Base-by-base conservation (phyloP, 2,797 vertebrate species). In the Microctenopoma stevenorrisi region DNA sequence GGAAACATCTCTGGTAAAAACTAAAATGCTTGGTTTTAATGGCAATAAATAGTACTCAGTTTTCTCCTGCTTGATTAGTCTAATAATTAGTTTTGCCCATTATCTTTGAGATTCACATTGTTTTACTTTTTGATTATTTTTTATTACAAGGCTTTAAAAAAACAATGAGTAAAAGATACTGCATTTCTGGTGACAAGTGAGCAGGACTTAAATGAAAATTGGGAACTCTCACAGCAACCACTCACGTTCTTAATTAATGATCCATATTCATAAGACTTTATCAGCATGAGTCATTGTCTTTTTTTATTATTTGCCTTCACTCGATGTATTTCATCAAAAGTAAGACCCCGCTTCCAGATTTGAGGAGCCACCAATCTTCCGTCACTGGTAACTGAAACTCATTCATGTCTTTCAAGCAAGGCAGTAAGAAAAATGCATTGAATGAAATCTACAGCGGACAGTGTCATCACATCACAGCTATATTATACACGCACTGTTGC, bases 321-420 rank as follows among this genome's bases (percentile, higher is more conserved):
- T 72, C 72, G 40, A 81, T 76, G 55, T 58, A 64, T 68, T 76
- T 66, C 55, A 83, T 86, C 70, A 81, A 37, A 77, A 87, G 71
- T 48, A 74, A 69, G 58, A 66, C 38, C 43, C 55, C 1, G 30
- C 55, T 72, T 74, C 47, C 51, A 60, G 76, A 68, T 80, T 38
- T 54, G 63, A 68, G 37, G 75, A 37, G 71, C 57, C 61, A 74
- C 77, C 63, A 63, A 44, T 75, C 65, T 72, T 22, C 38, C 62
- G 69, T 58, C 37, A 62, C 65, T 33, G 51, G 55, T 72, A 79
- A 73, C 55, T 79, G 60, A 64, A 79, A 55, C 69, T 67, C 47
- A 42, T 78, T 63, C 76, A 64, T 67, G 74, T 60, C 62, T 52
- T 60, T 81, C 46, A 68, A 75, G 70, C 28, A 37, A 68, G 51